A percentile compares a stretch with the other conserved stretches of the same genome.
phyloP scores from a whole-genome alignment of 2,888 invertebrate genomes.

The Lysandra bellargus region DNA sequence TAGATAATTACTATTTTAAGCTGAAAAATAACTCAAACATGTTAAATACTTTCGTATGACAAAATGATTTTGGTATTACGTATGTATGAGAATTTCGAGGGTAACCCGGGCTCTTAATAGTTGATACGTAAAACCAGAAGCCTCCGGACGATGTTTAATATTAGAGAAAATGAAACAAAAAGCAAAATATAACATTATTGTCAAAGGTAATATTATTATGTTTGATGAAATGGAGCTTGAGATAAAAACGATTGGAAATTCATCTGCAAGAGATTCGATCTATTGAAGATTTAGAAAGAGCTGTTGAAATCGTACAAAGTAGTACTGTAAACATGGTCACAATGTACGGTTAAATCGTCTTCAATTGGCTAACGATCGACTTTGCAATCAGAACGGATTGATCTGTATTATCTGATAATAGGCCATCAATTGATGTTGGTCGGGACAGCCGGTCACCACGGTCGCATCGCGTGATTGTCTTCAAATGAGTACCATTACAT shows the following conservation, averaged over 20 bases:
- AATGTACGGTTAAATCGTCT: conserved; percentile 57
- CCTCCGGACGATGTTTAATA: neutral
- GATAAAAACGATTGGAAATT: neutral
- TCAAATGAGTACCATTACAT: conserved; percentile 31
- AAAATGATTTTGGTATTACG: too few relatives aligned
- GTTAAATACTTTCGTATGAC: too few relatives aligned
- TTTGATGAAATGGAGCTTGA: neutral
- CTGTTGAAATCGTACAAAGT: neutral
- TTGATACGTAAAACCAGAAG: conserved; percentile 14
- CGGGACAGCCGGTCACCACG: conserved; percentile 45
- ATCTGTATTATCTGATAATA: conserved; percentile 76
- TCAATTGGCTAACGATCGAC: conserved; percentile 79
- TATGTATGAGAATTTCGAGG: too few relatives aligned
- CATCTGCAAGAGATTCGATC: neutral
- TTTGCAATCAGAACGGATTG: conserved; percentile 78
- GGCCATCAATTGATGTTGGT: conserved; percentile 43
- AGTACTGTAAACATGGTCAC: conserved; percentile 13
- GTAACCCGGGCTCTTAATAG: too few relatives aligned
- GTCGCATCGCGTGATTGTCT: conserved; percentile 44
- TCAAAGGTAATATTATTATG: neutral
- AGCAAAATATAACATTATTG: neutral
- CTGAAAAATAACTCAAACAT: too few relatives aligned
- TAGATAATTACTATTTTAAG: too few relatives aligned
- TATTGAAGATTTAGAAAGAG: neutral
- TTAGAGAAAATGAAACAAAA: neutral